Base-by-base conservation (phyloP, 2,113 vertebrate species). In the Ictalurus punctatus region DNA sequence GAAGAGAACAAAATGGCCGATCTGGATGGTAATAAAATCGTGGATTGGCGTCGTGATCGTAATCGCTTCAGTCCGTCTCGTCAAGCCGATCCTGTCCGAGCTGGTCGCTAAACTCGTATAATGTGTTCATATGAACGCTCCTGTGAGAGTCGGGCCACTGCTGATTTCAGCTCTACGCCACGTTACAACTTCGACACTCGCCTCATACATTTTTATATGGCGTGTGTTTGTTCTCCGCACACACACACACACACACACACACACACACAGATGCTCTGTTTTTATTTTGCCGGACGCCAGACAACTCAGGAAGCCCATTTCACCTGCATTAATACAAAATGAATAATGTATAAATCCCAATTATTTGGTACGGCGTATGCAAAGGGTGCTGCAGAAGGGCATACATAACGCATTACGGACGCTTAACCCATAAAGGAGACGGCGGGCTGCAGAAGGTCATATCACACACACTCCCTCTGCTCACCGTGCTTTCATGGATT, bases 321-420 rank as follows among this genome's bases (percentile, higher is more conserved):
- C 96, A 96, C 95, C 96, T 97, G 97, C 95, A 97, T 97, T 98
- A 98, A 97, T 97, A 98, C 96, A 96, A 94, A 96, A 97, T 99
- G 96, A 99, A 99, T 99, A 97, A 98, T 99, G 97, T 97, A 99
- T 98, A 96, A 92, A 92, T 95, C 95, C 97, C 97, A 98, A 99
- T 99, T 98, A 99, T 97, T 98, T 99, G 97, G 97, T 97, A 98
- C 98, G 96, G 97, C 98, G 98, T 98, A 99, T 99, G 98, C 97
- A 98, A 98, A 98, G 97, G 96, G 96, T 97, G 97, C 97, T 95
- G 96, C 96, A 97, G 97, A 96, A 97, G 97, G 97, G 97, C 97
- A 98, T 97, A 97, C 97, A 98, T 97, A 97, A 97, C 96, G 95
- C 96, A 96, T 97, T 98, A 97, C 97, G 96, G 96, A 96, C 95